phyloP scores from a whole-genome alignment of 2,797 vertebrate genomes.

The Heliangelus exortis region DNA sequence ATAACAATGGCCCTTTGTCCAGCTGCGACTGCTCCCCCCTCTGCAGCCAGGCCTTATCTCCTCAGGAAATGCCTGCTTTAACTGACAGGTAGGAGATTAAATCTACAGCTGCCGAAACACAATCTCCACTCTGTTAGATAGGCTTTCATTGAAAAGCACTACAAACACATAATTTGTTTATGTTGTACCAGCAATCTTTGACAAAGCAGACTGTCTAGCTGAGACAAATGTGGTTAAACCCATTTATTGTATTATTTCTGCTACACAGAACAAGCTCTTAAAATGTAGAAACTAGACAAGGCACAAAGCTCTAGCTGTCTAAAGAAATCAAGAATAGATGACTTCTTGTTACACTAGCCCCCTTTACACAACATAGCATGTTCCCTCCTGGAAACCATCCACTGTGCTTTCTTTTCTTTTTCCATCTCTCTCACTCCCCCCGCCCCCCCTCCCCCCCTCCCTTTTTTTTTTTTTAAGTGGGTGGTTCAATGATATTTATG shows the following conservation, averaged over 20 bases:
- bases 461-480: conserved; percentile 58
- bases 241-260: conserved; percentile 86
- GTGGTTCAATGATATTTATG: conserved; percentile 73
- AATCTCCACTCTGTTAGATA: conserved; percentile 83
- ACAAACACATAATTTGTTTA: conserved; percentile 86
- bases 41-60: conserved; percentile 81
- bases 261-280: conserved; percentile 82
- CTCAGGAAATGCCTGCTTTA: conserved; percentile 86
- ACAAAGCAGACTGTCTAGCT: conserved; percentile 86
- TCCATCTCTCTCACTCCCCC: neutral
- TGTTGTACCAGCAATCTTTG: conserved; percentile 80
- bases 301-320: conserved; percentile 84
- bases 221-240: conserved; percentile 86
- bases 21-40: conserved; percentile 75
- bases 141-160: conserved; percentile 80
- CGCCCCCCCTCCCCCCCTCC: no score
- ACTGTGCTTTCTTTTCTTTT: conserved; percentile 81
- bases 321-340: conserved; percentile 91
- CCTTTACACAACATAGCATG: conserved; percentile 88
- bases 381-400: conserved; percentile 87
- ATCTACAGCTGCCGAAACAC: conserved; percentile 85
- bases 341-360: conserved; percentile 92
- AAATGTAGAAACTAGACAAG: conserved; percentile 86
- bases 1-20: conserved; percentile 91
- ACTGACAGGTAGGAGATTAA: conserved; percentile 90